Base-by-base conservation (phyloP, 2,888 invertebrate species). In the Eupithecia centaureata region DNA sequence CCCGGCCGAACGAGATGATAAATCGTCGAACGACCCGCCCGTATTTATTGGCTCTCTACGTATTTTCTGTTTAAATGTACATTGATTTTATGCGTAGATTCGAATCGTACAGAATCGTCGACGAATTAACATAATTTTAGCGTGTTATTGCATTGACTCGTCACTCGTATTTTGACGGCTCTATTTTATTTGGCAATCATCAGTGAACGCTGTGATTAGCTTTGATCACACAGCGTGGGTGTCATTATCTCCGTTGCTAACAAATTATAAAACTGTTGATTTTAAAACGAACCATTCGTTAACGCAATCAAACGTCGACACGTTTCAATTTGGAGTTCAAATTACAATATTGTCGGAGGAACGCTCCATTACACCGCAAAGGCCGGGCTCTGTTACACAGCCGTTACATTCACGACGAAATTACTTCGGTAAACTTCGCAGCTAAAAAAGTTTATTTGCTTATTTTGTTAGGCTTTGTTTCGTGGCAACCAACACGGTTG, bases 1-100 rank as follows among this genome's bases (percentile, higher is more conserved):
- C 82, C 77, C 83, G 85, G 85, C 84, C 83, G 83, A 85, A 85
- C 85, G 83, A 84, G 86, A 89, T 91, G 90, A 91, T 91, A 89
- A 89, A 91, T 90, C 83, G 86, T 78, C 82, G 79, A 77, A 84
- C 83, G 84, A 83, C 79, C 82, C 82, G 82, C 81, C 80, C 83
- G 83, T 85, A 86, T 90, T 90, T 86, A 90, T 90, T 89, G 90
- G 86, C 86, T 86, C 63, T 61, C 64, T 66, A 86, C 87, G 87
- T 85, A 89, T 88, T 91, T 91, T 87, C 86, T 85, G 84, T 90
- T 90, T 91, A 88, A 91, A 88, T 86, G 86, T 86, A 89, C 90
- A 90, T 89, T 91, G 86, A 91, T 91, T 90, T 89, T 88, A 86
- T 91, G 88, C 89, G 87, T 90, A 86, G 89, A 90, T 89, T 90